These are phyloP conservation scores for Corvus hawaiiensis DNA, from an alignment of 2,113 vertebrate species.

Conservation along the genomic window DNA sequence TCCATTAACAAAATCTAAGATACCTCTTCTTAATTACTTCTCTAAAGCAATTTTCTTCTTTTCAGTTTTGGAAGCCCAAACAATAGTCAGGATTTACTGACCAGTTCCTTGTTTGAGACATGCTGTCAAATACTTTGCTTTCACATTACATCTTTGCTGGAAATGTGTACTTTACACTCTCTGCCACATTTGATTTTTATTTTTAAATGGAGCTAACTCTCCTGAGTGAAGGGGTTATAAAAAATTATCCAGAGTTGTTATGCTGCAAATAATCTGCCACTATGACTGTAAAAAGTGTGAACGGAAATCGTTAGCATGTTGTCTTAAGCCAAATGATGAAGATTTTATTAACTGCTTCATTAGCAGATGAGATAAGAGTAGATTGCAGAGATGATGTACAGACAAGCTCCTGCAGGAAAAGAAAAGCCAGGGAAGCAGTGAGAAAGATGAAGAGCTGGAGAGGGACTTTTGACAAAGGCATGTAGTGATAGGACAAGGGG, in stretches of 20 bases:
- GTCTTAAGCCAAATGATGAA: slow-evolving; percentile 24
- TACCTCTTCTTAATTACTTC: neutral
- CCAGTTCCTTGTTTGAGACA: neutral
- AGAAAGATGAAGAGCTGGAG: neutral
- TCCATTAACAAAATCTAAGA: neutral
- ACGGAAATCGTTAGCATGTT: slow-evolving; percentile 23
- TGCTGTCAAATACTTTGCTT: neutral
- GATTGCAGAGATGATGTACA: neutral
- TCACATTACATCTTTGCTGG: neutral
- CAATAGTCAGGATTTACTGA: neutral
- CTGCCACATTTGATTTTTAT: neutral
- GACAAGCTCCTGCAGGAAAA: neutral
- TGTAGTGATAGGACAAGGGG: neutral
- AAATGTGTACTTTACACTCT: slow-evolving; percentile 1
- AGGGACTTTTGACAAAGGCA: neutral
- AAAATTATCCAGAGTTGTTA: slow-evolving; percentile 14
- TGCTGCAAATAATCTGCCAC: slow-evolving; percentile 25
- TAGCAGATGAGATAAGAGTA: neutral
- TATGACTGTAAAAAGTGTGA: slow-evolving; percentile 38
- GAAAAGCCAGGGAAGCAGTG: neutral
- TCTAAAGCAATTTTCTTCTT: neutral
- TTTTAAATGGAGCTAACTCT: slow-evolving; percentile 9
- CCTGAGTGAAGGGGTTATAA: slow-evolving; percentile 19
- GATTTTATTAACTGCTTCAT: slow-evolving; percentile 47
- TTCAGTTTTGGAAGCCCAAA: neutral